These are phyloP conservation scores for Syrmaticus mikado DNA, from an alignment of 2,113 vertebrate species.

Conservation along the genomic window DNA sequence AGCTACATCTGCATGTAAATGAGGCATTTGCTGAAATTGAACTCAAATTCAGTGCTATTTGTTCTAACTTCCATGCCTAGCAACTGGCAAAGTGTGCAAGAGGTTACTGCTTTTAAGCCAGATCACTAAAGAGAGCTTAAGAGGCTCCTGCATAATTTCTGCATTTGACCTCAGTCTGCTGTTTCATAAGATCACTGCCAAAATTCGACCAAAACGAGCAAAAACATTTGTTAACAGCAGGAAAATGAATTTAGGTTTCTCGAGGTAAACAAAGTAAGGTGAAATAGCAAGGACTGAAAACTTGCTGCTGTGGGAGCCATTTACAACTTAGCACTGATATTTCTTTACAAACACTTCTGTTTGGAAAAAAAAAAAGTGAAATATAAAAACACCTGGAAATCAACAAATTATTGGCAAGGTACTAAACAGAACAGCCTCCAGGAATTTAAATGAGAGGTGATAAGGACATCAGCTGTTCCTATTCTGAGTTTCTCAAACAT, in stretches of 20 bases:
- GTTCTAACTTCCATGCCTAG: background rate
- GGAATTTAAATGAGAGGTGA: background rate
- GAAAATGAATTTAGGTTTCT: conserved; percentile 12
- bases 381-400: background rate
- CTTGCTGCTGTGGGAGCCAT: background rate
- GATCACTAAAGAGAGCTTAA: background rate
- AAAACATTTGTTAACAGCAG: conserved; percentile 25
- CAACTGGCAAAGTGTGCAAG: background rate
- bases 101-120: conserved; percentile 25
- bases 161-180: background rate
- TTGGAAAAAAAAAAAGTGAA: background rate
- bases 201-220: background rate
- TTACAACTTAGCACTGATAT: background rate
- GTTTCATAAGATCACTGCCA: conserved; percentile 5
- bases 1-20: conserved; percentile 27
- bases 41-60: conserved; percentile 1
- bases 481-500: background rate
- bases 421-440: background rate
- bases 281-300: conserved; percentile 3
- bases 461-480: background rate
- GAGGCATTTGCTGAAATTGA: conserved; percentile 32
- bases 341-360: conserved; percentile 29
- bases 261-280: conserved; percentile 7
- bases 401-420: background rate
- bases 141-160: background rate